Conservation (phyloP, 2,888 invertebrate genomes). For the Morpho helenor region DNA sequence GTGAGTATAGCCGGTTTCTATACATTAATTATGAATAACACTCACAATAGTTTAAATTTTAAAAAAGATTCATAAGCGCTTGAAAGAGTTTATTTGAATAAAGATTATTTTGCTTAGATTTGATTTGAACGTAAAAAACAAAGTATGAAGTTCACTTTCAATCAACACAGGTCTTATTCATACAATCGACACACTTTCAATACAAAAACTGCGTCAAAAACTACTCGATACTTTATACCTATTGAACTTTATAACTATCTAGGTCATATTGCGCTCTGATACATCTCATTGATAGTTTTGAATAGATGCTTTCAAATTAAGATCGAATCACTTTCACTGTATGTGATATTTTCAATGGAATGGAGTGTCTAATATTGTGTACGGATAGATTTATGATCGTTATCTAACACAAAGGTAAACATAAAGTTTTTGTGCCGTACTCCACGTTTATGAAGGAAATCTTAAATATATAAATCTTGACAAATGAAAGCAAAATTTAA, state of each 20-base stretch:
- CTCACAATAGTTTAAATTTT: too few species aligned
- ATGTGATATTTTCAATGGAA: slow-evolving; percentile 4
- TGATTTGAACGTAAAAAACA: not conserved
- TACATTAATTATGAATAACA: too few species aligned
- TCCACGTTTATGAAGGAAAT: too few species aligned
- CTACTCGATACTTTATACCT: slow-evolving; percentile 8
- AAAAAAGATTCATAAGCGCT: too few species aligned
- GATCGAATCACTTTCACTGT: slow-evolving; percentile 10
- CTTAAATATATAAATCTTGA: too few species aligned
- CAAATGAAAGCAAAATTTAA: too few species aligned
- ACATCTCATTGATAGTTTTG: slow-evolving; percentile 17
- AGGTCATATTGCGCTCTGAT: slow-evolving; percentile 22
- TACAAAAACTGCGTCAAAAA: slow-evolving; percentile 13
- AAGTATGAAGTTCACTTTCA: not conserved
- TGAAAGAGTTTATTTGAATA: too few species aligned
- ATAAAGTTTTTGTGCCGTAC: too few species aligned
- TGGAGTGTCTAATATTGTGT: not conserved
- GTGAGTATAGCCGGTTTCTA: too few species aligned
- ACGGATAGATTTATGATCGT: too few species aligned
- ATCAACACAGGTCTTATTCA: slow-evolving; percentile 1
- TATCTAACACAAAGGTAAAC: too few species aligned
- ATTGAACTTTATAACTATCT: slow-evolving; percentile 22
- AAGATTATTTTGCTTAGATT: too few species aligned
- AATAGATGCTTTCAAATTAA: slow-evolving; percentile 14
- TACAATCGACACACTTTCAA: slow-evolving; percentile 9